Evolutionary conservation across 2,888 invertebrate genomes (phyloP).

Genomic region (Cerastis leucographa): DNA sequence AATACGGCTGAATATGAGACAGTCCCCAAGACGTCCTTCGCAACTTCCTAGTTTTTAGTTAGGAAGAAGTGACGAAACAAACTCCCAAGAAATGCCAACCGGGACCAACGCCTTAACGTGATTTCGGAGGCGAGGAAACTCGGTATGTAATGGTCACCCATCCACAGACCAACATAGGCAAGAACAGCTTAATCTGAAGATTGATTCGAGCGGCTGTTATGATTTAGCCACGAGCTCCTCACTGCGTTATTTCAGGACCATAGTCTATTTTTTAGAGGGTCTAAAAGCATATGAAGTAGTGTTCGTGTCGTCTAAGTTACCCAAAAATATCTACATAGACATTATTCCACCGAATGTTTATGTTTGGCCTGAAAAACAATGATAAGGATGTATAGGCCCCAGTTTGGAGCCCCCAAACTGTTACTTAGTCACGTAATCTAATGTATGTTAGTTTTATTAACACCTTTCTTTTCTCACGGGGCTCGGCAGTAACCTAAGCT

Average conservation of each 20-base stretch:
- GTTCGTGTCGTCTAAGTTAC: not conserved
- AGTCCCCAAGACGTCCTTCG: not conserved
- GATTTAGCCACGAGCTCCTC: too few relatives aligned
- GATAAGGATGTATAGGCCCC: constrained; percentile 47
- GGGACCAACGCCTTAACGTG: too few relatives aligned
- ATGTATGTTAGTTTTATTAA: constrained; percentile 45
- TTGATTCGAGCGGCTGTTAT: too few relatives aligned
- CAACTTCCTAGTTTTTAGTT: not conserved
- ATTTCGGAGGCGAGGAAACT: too few relatives aligned
- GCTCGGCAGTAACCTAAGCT: constrained; percentile 2
- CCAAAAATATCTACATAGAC: constrained; percentile 15
- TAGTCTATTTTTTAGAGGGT: not conserved
- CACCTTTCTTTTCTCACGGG: constrained; percentile 41
- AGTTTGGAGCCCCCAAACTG: constrained; percentile 35
- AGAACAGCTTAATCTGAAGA: too few relatives aligned
- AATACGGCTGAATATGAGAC: too few relatives aligned
- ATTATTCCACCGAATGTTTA: constrained; percentile 12
- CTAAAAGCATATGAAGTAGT: not conserved
- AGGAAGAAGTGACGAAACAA: not conserved
- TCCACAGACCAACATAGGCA: too few relatives aligned
- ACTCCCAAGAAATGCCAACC: too few relatives aligned
- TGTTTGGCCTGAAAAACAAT: constrained; percentile 44
- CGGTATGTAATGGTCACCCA: too few relatives aligned
- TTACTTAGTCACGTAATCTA: constrained; percentile 48
- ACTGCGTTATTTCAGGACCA: not conserved